A percentile compares a stretch with the other conserved stretches of the same genome.
Evolutionary conservation across 2,797 vertebrate species (phyloP).

Genomic region (Urosaurus nigricauda): DNA sequence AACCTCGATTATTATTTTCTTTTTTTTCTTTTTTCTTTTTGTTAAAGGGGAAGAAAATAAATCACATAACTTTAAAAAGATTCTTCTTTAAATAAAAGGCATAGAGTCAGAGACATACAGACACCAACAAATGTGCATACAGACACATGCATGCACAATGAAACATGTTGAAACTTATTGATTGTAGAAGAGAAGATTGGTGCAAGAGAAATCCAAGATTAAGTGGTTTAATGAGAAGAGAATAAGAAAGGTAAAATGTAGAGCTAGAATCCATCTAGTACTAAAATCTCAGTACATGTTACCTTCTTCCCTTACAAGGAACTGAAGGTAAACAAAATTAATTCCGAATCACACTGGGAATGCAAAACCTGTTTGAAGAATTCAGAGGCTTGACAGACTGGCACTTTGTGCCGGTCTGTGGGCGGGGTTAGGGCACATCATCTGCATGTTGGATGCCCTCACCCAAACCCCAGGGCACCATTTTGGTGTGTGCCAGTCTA

Average conservation of each 20-base stretch:
- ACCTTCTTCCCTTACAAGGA: not conserved
- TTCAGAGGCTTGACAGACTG: no score
- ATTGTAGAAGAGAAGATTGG: not conserved
- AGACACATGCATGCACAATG: not conserved
- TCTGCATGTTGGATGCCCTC: no score
- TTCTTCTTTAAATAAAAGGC: not conserved
- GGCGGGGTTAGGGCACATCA: no score
- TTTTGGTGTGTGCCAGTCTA: no score
- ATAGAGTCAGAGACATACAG: not conserved
- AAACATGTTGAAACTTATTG: not conserved
- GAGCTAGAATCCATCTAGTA: not conserved
- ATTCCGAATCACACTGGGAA: slow-evolving; percentile 17
- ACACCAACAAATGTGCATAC: not conserved
- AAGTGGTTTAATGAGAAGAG: not conserved
- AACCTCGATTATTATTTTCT: not conserved
- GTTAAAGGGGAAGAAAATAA: not conserved
- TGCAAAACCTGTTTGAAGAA: not conserved
- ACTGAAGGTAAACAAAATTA: not conserved
- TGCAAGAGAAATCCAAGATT: slow-evolving; percentile 2
- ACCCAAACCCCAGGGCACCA: no score
- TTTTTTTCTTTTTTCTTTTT: not conserved
- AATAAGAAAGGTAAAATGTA: not conserved
- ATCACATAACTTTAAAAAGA: not conserved
- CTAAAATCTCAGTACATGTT: not conserved
- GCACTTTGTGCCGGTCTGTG: no score